Conservation (phyloP, 53 echinoderm and acorn worm genomes). For the Astropecten irregularis region DNA sequence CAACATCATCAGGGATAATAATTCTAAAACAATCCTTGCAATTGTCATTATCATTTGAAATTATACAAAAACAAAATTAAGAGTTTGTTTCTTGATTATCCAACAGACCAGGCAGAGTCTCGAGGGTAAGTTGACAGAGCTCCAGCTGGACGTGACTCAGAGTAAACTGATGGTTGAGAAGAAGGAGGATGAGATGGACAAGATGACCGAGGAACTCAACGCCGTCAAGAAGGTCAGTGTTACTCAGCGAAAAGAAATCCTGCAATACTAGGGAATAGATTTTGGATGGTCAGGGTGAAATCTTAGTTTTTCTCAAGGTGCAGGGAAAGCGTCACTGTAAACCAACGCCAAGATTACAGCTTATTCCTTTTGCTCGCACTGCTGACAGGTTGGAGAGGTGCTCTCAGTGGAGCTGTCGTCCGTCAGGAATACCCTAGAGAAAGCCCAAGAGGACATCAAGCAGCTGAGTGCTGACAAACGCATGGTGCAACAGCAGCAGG, state of each 20-base stretch:
- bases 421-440: constrained; percentile 77
- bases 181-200: constrained; percentile 87
- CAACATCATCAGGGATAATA: too few species aligned
- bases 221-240: constrained; percentile 92
- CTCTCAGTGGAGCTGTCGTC: constrained; percentile 77
- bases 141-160: constrained; percentile 84
- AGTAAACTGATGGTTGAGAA: constrained; percentile 72
- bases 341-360: too few species aligned
- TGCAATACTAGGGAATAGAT: too few species aligned
- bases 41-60: too few species aligned
- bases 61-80: too few species aligned
- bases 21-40: too few species aligned
- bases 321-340: too few species aligned
- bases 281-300: too few species aligned
- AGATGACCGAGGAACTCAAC: constrained; percentile 80
- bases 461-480: constrained; percentile 83
- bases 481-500: constrained; percentile 80
- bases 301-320: too few species aligned
- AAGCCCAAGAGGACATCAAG: constrained; percentile 77
- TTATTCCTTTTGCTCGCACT: too few species aligned
- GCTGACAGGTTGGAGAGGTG: constrained; percentile 87
- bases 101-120: constrained; percentile 81
- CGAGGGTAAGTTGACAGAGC: constrained; percentile 78
- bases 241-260: too few species aligned
- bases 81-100: too few species aligned